Evolutionary conservation across 2,888 invertebrate genomes (phyloP).

Genomic region (Dynastes hyllus): DNA sequence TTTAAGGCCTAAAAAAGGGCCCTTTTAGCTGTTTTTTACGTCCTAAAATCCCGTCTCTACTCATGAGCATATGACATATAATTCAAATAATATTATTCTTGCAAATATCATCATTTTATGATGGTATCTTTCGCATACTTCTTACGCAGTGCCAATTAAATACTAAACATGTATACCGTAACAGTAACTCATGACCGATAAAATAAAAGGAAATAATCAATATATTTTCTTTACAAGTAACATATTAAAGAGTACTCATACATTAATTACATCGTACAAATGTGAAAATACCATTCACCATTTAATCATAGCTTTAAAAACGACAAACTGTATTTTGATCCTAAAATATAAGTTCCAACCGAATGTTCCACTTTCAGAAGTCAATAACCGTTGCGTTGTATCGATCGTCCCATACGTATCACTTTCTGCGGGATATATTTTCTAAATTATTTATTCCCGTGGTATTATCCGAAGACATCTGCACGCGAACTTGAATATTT

Average conservation of each 20-base stretch:
- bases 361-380: conserved; percentile 14
- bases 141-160: too few species aligned
- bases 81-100: neutral
- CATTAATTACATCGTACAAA: too few species aligned
- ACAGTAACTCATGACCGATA: too few species aligned
- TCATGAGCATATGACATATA: neutral
- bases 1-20: too few species aligned
- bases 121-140: too few species aligned
- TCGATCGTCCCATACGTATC: conserved; percentile 20
- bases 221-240: too few species aligned
- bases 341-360: neutral
- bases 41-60: too few species aligned
- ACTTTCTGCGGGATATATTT: conserved; percentile 23
- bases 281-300: neutral
- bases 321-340: neutral
- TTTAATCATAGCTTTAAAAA: neutral
- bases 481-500: conserved; percentile 46
- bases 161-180: too few species aligned
- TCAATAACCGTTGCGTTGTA: conserved; percentile 18
- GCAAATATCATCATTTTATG: too few species aligned
- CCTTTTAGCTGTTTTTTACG: too few species aligned
- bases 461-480: conserved; percentile 42
- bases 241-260: too few species aligned
- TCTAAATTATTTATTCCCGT: conserved; percentile 39
- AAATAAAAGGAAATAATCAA: too few species aligned